Conservation (phyloP, 2,888 invertebrate genomes). For the Epirrhoe alternata region DNA sequence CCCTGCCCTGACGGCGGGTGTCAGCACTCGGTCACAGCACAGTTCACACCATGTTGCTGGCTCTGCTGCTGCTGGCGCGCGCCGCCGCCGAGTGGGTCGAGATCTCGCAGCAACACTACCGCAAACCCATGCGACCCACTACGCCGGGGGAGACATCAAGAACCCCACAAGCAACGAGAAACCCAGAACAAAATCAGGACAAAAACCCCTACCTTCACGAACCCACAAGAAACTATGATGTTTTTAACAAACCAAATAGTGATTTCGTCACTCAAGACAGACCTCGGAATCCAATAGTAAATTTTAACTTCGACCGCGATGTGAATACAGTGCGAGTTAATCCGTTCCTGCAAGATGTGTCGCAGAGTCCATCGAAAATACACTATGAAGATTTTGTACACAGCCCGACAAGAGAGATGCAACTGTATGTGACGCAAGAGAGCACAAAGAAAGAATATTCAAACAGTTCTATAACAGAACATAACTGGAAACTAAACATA, state of each 20-base stretch:
- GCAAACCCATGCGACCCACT: constrained; percentile 50
- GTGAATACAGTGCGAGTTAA: neutral
- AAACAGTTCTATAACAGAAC: constrained; percentile 58
- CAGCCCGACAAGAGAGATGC: neutral
- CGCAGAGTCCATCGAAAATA: constrained; percentile 10
- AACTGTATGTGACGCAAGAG: neutral
- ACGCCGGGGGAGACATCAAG: neutral
- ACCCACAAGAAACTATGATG: neutral
- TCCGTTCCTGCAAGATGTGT: constrained; percentile 9
- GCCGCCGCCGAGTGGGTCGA: constrained; percentile 73
- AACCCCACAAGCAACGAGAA: neutral
- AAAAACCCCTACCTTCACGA: neutral
- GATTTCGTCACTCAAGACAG: constrained; percentile 1
- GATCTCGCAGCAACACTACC: constrained; percentile 72
- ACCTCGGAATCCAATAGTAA: constrained; percentile 5
- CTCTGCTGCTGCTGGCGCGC: constrained; percentile 54
- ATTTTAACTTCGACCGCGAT: constrained; percentile 1
- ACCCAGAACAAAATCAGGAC: neutral
- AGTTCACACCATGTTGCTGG: constrained; percentile 57
- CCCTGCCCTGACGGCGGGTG: constrained; percentile 58
- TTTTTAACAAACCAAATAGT: neutral
- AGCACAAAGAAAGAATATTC: constrained; percentile 42
- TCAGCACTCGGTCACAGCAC: constrained; percentile 53
- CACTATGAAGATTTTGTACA: neutral
- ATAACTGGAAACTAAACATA: constrained; percentile 33